phyloP scores from a whole-genome alignment of 2,113 vertebrate species.

The Myocastor coypus region DNA sequence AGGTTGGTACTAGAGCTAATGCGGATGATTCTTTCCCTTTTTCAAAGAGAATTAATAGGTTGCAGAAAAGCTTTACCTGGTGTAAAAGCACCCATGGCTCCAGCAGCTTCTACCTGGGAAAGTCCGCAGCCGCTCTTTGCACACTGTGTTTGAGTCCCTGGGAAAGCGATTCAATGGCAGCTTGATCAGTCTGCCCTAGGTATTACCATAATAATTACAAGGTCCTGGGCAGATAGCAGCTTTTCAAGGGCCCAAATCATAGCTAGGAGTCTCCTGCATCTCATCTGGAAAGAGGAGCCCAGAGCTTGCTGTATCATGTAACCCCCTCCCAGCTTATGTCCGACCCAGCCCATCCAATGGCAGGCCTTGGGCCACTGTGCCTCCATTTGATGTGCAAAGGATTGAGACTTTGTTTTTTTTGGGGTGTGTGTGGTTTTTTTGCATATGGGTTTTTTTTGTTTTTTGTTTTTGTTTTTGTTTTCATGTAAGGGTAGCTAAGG shows the following conservation, averaged over 20 bases:
- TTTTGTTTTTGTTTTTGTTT: neutral
- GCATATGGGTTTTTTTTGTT: too few relatives aligned
- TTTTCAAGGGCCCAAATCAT: constrained; percentile 63
- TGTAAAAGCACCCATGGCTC: constrained; percentile 57
- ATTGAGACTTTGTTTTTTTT: neutral
- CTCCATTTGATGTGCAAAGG: constrained; percentile 32
- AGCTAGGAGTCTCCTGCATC: constrained; percentile 4
- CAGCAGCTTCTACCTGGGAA: constrained; percentile 72
- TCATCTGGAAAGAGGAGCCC: constrained; percentile 40
- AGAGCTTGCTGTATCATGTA: constrained; percentile 26
- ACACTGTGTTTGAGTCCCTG: constrained; percentile 51
- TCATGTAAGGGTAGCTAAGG: constrained; percentile 52
- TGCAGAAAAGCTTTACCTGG: constrained; percentile 33
- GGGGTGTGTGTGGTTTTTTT: too few relatives aligned
- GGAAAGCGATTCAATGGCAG: constrained; percentile 63
- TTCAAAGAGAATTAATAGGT: constrained; percentile 71
- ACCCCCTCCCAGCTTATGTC: constrained; percentile 48
- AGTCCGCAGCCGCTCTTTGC: constrained; percentile 68
- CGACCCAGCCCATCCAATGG: constrained; percentile 4
- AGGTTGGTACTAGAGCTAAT: constrained; percentile 56
- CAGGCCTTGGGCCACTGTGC: constrained; percentile 9
- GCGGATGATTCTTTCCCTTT: constrained; percentile 63
- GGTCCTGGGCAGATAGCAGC: constrained; percentile 42
- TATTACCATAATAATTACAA: constrained; percentile 78
- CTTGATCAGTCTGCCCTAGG: constrained; percentile 42